These are phyloP conservation scores for Campylomormyrus numenius DNA, from an alignment of 2,113 vertebrate genomes.

Conservation along the genomic window DNA sequence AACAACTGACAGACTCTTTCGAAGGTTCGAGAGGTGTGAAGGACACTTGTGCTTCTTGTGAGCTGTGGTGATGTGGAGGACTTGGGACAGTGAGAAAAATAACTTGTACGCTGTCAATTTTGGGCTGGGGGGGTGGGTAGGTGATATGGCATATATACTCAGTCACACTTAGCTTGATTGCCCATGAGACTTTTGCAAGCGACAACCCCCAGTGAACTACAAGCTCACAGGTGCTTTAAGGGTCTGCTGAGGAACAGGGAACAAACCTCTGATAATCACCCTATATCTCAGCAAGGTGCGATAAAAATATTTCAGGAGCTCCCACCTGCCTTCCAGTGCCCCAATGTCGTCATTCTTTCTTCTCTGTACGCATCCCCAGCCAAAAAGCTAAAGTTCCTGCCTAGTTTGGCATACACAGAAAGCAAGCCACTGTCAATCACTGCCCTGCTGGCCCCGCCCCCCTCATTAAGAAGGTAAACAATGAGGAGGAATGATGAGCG, in stretches of 20 bases:
- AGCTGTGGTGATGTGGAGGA: not conserved
- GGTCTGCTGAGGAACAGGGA: not conserved
- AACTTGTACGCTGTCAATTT: not conserved
- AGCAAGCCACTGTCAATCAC: conserved; percentile 84
- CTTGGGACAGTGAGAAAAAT: not conserved
- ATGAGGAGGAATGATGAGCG: conserved; percentile 84
- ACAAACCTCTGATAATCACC: not conserved
- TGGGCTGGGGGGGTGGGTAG: not conserved
- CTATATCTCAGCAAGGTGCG: not conserved
- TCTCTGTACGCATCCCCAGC: conserved; percentile 53
- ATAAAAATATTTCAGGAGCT: not conserved
- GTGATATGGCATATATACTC: not conserved
- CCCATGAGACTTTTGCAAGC: not conserved
- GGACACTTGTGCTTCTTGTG: conserved; percentile 8
- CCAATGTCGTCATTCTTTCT: conserved; percentile 18
- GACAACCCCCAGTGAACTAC: not conserved
- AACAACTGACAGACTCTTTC: conserved; percentile 26
- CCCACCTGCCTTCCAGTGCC: not conserved
- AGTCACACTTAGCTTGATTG: not conserved
- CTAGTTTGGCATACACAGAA: conserved; percentile 46
- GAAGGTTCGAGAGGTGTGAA: not conserved
- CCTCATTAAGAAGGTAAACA: conserved; percentile 99
- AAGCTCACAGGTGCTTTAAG: not conserved
- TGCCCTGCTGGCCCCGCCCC: conserved; percentile 74
- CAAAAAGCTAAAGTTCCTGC: conserved; percentile 68